Percentiles rank a stretch among this genome's conserved stretches.
phyloP scores from a whole-genome alignment of 2,113 vertebrate genomes.

The Chaetodon auriga region DNA sequence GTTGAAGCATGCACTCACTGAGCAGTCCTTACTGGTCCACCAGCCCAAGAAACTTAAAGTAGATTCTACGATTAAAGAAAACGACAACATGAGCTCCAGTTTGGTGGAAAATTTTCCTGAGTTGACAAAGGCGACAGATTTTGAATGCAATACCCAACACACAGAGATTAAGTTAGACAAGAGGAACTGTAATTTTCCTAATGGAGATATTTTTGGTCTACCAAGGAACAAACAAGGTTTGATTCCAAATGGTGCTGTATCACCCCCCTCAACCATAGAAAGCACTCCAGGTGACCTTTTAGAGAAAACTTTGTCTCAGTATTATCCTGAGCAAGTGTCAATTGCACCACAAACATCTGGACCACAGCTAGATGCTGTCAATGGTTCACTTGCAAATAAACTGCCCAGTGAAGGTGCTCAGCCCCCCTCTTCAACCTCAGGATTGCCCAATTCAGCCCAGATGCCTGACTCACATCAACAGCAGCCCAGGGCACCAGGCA shows the following conservation, averaged over 20 bases:
- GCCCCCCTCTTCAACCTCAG: constrained; percentile 92
- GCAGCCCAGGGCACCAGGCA: constrained; percentile 73
- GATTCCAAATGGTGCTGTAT: constrained; percentile 93
- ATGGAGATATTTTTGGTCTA: constrained; percentile 87
- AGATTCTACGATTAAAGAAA: constrained; percentile 86
- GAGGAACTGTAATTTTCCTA: constrained; percentile 85
- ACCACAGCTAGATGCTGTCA: constrained; percentile 87
- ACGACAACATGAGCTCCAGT: constrained; percentile 73
- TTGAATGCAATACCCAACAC: constrained; percentile 78
- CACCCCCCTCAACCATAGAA: constrained; percentile 90
- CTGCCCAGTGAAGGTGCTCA: constrained; percentile 84
- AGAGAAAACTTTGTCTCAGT: constrained; percentile 92
- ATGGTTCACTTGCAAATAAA: constrained; percentile 85
- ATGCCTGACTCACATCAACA: constrained; percentile 88
- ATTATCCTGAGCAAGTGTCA: constrained; percentile 92
- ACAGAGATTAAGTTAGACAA: constrained; percentile 83
- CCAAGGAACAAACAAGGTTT: constrained; percentile 88
- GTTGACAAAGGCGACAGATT: constrained; percentile 77
- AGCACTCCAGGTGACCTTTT: constrained; percentile 89
- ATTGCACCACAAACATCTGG: constrained; percentile 89
- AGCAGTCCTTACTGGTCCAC: constrained; percentile 77
- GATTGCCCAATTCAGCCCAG: constrained; percentile 87
- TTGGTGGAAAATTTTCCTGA: constrained; percentile 81
- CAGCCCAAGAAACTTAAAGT: constrained; percentile 88
- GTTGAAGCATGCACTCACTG: constrained; percentile 86